phyloP scores from a whole-genome alignment of 2,888 invertebrate species.

The Thera britannica region DNA sequence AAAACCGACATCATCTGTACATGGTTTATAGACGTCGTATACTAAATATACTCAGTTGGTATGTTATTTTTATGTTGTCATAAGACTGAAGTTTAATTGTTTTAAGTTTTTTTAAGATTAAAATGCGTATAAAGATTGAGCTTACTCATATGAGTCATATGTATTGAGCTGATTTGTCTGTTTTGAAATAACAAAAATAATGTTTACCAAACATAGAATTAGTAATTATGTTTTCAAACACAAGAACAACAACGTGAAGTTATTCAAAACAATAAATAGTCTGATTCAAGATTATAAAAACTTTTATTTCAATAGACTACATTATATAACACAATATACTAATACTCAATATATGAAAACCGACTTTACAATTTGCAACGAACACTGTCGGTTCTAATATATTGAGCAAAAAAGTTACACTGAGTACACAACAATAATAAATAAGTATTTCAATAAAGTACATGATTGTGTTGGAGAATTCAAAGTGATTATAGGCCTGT shows the following conservation, averaged over 20 bases:
- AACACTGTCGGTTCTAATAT: constrained; percentile 7
- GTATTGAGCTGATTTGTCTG: neutral
- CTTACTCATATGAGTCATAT: neutral
- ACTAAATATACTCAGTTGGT: too few species aligned
- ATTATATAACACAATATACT: constrained; percentile 41
- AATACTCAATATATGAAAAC: constrained; percentile 30
- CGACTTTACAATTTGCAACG: constrained; percentile 1
- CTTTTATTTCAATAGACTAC: constrained; percentile 62
- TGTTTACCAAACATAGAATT: constrained; percentile 11
- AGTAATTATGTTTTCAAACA: constrained; percentile 2
- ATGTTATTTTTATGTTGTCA: neutral
- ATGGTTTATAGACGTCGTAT: too few species aligned
- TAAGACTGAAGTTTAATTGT: constrained; percentile 2
- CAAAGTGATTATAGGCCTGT: neutral
- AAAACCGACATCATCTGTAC: too few species aligned
- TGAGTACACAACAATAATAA: neutral
- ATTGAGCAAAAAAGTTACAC: constrained; percentile 6
- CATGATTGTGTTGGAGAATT: neutral
- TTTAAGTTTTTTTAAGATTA: constrained; percentile 11
- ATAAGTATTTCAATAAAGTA: neutral
- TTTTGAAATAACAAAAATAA: neutral
- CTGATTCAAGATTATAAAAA: constrained; percentile 56
- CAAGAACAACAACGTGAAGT: constrained; percentile 11
- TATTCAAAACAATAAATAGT: constrained; percentile 33
- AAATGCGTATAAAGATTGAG: constrained; percentile 5